Conservation (phyloP, 2,888 invertebrate species). For the Sericinus montela region DNA sequence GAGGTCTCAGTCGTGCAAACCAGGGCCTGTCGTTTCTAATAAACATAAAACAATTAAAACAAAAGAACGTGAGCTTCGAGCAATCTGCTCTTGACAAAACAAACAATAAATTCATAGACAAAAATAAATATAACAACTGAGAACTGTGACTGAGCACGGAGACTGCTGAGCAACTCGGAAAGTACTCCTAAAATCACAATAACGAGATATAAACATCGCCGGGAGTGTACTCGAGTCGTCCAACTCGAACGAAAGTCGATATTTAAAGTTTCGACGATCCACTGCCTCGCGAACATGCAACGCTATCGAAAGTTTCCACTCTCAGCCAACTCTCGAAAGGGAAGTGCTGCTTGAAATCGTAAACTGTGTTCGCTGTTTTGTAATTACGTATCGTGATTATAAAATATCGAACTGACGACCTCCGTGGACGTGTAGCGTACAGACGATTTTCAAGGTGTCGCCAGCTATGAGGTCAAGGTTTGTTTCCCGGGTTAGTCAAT, state of each 20-base stretch:
- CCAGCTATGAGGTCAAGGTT: no score
- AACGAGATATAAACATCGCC: constrained; percentile 6
- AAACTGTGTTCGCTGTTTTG: no score
- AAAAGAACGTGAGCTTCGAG: neutral
- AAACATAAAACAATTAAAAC: neutral
- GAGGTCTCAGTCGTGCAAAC: no score
- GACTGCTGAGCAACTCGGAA: neutral
- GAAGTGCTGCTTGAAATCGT: neutral
- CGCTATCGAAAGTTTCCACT: neutral
- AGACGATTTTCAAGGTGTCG: no score
- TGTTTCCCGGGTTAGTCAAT: no score
- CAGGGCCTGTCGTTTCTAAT: no score
- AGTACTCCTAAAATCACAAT: neutral
- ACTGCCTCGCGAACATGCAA: neutral
- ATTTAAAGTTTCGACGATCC: neutral
- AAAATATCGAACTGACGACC: no score
- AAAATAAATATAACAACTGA: neutral
- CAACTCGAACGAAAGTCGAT: neutral
- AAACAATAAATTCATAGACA: neutral
- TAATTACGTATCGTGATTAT: no score
- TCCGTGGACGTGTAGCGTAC: no score
- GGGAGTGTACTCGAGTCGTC: neutral
- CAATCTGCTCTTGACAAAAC: neutral
- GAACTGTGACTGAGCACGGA: neutral
- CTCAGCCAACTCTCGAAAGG: neutral